A percentile compares a stretch with the other conserved stretches of the same genome.
These are phyloP conservation scores for Furcula furcula DNA, from an alignment of 2,888 invertebrate species.

Conservation along the genomic window DNA sequence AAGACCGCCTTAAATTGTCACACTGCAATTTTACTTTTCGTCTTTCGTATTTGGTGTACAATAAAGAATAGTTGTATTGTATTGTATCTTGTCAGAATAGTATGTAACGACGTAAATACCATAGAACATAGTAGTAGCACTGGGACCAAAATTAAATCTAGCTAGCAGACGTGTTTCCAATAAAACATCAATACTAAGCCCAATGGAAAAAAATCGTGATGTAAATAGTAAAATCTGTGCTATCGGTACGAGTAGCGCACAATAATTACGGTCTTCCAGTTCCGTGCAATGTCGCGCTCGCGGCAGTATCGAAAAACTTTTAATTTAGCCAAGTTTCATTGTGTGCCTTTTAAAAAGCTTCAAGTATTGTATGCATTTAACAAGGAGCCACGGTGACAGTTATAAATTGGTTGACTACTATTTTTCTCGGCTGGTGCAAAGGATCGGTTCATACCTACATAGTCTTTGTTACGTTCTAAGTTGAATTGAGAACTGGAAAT, in stretches of 20 bases:
- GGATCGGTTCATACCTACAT: constrained; percentile 63
- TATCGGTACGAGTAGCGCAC: constrained; percentile 46
- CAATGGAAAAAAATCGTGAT: background rate
- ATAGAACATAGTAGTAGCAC: no score
- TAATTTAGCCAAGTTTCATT: constrained; percentile 80
- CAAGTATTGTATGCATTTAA: constrained; percentile 82
- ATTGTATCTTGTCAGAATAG: no score
- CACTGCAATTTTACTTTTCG: no score
- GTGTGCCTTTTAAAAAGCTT: constrained; percentile 79
- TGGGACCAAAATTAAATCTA: constrained; percentile 34
- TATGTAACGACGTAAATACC: no score
- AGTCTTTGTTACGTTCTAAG: constrained; percentile 61
- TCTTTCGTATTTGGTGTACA: no score
- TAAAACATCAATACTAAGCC: background rate
- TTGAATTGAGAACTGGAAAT: constrained; percentile 17
- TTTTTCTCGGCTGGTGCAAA: constrained; percentile 72
- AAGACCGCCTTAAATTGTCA: no score
- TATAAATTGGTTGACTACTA: constrained; percentile 79
- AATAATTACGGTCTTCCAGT: constrained; percentile 76
- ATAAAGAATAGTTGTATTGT: no score
- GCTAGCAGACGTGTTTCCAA: background rate
- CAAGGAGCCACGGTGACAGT: constrained; percentile 76
- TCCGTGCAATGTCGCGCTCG: constrained; percentile 76
- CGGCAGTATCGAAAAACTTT: constrained; percentile 79
- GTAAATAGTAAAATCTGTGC: constrained; percentile 21